phyloP scores from a whole-genome alignment of 2,113 vertebrate genomes.

The Trogon melanurus region DNA sequence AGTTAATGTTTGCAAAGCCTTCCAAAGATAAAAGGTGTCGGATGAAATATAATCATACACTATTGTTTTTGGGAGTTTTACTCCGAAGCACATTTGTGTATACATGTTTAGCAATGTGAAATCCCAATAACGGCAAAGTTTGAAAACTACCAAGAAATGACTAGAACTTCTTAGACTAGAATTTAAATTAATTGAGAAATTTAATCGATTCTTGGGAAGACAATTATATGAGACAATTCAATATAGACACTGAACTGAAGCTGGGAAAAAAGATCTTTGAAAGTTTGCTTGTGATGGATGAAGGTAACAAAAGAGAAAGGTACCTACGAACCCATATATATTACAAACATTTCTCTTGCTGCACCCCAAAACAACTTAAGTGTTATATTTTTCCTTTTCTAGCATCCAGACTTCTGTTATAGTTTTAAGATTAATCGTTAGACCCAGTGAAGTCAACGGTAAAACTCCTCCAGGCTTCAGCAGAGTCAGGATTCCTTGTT shows the following conservation, averaged over 20 bases:
- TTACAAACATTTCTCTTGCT: background rate
- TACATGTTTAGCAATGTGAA: background rate
- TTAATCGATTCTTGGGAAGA: background rate
- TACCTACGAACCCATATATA: background rate
- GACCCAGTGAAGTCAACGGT: background rate
- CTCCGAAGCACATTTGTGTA: background rate
- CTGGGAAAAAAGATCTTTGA: background rate
- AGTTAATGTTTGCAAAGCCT: constrained; percentile 35
- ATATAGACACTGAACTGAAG: background rate
- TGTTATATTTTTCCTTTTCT: background rate
- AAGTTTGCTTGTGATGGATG: background rate
- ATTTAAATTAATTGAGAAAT: background rate
- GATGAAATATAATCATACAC: background rate
- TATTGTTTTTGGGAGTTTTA: constrained; percentile 5
- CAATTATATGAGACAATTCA: background rate
- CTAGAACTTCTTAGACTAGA: background rate
- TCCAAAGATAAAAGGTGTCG: background rate
- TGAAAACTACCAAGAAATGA: background rate
- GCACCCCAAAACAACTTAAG: background rate
- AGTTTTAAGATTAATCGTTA: background rate
- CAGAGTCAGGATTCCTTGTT: background rate
- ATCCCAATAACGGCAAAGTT: background rate
- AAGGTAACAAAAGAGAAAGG: background rate
- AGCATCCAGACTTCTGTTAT: background rate
- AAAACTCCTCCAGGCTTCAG: background rate